Conservation (phyloP, 2,113 vertebrate genomes). For the Ictalurus furcatus region DNA sequence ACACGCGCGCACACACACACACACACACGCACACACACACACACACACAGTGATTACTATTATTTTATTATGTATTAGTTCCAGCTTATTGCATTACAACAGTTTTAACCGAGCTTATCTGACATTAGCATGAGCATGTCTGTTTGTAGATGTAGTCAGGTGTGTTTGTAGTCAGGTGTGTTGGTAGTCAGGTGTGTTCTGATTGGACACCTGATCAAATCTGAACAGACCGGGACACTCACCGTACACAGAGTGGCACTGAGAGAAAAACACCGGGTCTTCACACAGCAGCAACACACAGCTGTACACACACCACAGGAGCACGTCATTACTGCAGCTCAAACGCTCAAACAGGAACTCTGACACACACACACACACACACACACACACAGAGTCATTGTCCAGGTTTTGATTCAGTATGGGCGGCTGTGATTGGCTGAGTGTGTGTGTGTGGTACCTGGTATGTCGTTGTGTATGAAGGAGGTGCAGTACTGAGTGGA, state of each 20-base stretch:
- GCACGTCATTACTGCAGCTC: slow-evolving; percentile 75
- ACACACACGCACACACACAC: not conserved
- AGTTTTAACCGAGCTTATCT: not conserved
- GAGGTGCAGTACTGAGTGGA: slow-evolving; percentile 77
- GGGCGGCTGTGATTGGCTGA: not conserved
- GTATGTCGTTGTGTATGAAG: slow-evolving; percentile 88
- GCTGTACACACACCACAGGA: slow-evolving; percentile 86
- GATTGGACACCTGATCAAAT: not conserved
- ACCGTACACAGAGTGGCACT: slow-evolving; percentile 96
- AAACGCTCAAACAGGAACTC: slow-evolving; percentile 80
- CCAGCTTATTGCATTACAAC: not conserved
- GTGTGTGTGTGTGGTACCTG: slow-evolving; percentile 72
- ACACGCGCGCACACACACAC: slow-evolving; percentile 46
- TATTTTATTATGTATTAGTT: not conserved
- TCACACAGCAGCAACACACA: slow-evolving; percentile 85
- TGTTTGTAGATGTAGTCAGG: not conserved
- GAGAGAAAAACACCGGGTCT: slow-evolving; percentile 88
- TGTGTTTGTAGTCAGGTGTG: not conserved
- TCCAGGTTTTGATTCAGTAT: not conserved
- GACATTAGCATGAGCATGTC: not conserved
- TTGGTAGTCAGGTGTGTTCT: not conserved
- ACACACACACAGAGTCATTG: not conserved
- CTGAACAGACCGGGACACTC: slow-evolving; percentile 47
- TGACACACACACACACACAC: slow-evolving; percentile 18
- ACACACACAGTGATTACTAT: not conserved